Evolutionary conservation across 2,797 vertebrate species (phyloP), one percentile per base, ranked within the genome.

Genomic region (Presbytis comata): DNA sequence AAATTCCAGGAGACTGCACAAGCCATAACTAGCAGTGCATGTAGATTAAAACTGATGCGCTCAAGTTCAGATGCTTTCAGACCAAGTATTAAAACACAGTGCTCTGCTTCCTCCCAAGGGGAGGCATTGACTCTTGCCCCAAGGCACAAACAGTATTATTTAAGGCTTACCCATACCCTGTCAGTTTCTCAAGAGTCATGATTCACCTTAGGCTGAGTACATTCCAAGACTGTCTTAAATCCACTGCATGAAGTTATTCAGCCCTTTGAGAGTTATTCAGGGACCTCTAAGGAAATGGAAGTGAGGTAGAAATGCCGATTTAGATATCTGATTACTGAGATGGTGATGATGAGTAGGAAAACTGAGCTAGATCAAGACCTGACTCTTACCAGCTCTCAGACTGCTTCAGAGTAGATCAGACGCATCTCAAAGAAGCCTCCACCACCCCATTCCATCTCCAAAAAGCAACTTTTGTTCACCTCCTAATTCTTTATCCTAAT

Each of bases 381-480:
- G 22, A 17, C 21, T 80, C 55, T 55, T 21, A 4, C 26, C 44
- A 55, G 36, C 6, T 6, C 26, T 67, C n/a, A 22, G 4, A 8
- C 17, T 36, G 14, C 64, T 30, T 19, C 75, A 48, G 8, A 36
- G 50, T 9, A 1, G 30, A 44, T 53, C 26, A 3, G 33, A 36
- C 16, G 21, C 10, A 21, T 16, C 8, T 48, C 12, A 5, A 50
- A 39, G 46, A 64, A 79, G 30, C 55, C 17, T 13, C 57, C 3
- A 9, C 2, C 24, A 22, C 6, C 11, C 12, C 5, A 1, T 22
- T 19, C 44, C 19, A 16, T 8, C 41, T 13, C 6, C 8, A 5
- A 1, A 46, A 75, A 9, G 12, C 50, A 28, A 12, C 22, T 44
- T 61, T 28, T 8, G 2, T 33, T 48, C 44, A 41, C 21, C 16